Percentiles rank a stretch among this genome's conserved stretches.
Evolutionary conservation across 2,797 vertebrate species (phyloP).

Genomic region (Echeneis naucrates): DNA sequence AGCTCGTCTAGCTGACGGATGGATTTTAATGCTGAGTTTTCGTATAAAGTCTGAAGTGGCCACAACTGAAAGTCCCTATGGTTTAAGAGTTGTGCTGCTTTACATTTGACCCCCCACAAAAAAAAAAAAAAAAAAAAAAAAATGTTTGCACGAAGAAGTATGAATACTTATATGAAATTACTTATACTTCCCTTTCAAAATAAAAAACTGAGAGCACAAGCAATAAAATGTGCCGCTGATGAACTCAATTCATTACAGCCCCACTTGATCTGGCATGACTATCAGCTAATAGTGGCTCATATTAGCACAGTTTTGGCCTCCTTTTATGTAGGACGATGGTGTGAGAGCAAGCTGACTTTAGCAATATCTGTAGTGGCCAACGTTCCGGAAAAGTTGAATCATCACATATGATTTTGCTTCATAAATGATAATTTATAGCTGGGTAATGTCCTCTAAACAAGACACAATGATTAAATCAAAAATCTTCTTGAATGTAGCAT

Average conservation of each 20-base stretch:
- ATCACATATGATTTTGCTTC: background rate
- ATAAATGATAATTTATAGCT: background rate
- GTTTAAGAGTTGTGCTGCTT: slow-evolving; percentile 7
- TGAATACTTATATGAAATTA: background rate
- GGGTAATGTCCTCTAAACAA: background rate
- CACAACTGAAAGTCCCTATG: background rate
- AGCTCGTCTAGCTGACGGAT: slow-evolving; percentile 52
- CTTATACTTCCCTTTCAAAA: background rate
- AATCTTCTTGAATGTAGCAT: background rate
- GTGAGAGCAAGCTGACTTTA: background rate
- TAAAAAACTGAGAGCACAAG: background rate
- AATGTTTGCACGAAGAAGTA: background rate
- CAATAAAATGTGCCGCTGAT: background rate
- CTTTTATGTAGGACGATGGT: background rate
- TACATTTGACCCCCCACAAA: slow-evolving; percentile 10
- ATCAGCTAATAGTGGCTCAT: background rate
- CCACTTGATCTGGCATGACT: background rate
- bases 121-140: no score
- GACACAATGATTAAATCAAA: background rate
- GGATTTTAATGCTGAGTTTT: slow-evolving; percentile 61
- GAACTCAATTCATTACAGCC: background rate
- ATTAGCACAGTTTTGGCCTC: background rate
- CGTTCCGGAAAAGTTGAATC: no score
- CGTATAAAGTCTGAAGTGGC: slow-evolving; percentile 4
- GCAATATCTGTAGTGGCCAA: background rate